Evolutionary conservation across 2,888 invertebrate species (phyloP), one percentile per base, ranked within the genome.

Genomic region (Andricus quercusramuli): DNA sequence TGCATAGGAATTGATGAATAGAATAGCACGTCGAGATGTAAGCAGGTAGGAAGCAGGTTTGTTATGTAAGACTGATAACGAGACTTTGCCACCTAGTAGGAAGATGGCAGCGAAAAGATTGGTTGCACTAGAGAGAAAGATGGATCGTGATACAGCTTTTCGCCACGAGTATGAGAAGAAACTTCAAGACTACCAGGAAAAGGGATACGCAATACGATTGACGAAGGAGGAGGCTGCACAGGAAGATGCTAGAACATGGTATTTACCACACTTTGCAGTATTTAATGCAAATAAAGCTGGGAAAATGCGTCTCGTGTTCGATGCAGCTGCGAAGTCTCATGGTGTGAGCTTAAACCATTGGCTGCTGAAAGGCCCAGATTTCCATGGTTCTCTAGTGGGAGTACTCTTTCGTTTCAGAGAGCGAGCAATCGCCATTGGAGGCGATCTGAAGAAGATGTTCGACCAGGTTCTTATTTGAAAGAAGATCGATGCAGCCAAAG

Each of bases 281-380:
- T 29, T 29, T 3, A 29, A 29, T 29, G 2, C 29, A 29, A 29
- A 76, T 32, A 83, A 81, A 41, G 67, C 76, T 8, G 76, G 59
- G 0, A 68, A 74, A 79, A 59, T 80, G 3, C 44, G 79, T 0
- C 5, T 83, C 20, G 80, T 80, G 3, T 80, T 80, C 17, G 80
- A 83, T n/a, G 79, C 74, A 4, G 82, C 79, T 11, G 79, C 79
- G 32, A 76, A 79, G 51, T 56, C 56, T 3, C 22, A 29, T 29
- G 29, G 29, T 2, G 29, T 29, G 29, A 29, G 29, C 29, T 3
- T 29, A 29, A 29, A 29, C 29, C 2, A 29, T 29, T 3, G 29
- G 29, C 29, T 29, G 2, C 3, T 29, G 29, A 29, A 29, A 29
- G 29, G 3, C 29, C 3, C 29, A 29, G 29, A 29, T 29, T 3